A percentile compares a stretch with the other conserved stretches of the same genome.
phyloP scores from a whole-genome alignment of 1,140 invertebrate genomes.

The Rhopalosiphum maidis region DNA sequence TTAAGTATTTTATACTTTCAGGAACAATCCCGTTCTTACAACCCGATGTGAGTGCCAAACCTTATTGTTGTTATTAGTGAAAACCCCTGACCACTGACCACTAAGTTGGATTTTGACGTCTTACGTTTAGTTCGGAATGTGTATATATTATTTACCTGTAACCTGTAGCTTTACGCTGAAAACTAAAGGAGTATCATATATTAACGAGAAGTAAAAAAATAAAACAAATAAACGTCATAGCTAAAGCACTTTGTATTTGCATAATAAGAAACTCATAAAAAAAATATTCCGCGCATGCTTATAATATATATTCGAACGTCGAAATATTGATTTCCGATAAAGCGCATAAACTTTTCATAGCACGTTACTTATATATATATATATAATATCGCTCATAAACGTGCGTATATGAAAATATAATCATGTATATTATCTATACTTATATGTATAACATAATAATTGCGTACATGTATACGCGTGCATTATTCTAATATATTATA shows the following conservation, averaged over 20 bases:
- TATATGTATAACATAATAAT: neutral
- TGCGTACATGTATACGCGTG: neutral
- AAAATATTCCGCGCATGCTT: neutral
- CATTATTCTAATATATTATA: too few species aligned
- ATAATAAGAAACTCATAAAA: neutral
- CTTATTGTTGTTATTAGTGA: neutral
- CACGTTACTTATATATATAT: neutral
- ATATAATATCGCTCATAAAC: neutral
- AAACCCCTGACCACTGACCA: neutral
- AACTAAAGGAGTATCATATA: neutral
- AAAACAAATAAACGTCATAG: neutral
- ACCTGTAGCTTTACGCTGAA: neutral
- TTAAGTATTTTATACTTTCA: neutral
- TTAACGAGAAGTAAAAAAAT: neutral
- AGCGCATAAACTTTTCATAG: neutral
- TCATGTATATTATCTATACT: too few species aligned
- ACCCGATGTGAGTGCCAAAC: neutral
- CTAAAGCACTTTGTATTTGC: neutral
- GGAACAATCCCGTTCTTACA: neutral
- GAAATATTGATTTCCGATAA: neutral
- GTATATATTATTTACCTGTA: neutral
- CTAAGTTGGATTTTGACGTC: neutral
- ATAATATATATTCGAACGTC: neutral
- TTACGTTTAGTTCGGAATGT: neutral
- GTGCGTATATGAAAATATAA: neutral